Conservation (phyloP, 2,113 vertebrate genomes). For the Prolemur simus region DNA sequence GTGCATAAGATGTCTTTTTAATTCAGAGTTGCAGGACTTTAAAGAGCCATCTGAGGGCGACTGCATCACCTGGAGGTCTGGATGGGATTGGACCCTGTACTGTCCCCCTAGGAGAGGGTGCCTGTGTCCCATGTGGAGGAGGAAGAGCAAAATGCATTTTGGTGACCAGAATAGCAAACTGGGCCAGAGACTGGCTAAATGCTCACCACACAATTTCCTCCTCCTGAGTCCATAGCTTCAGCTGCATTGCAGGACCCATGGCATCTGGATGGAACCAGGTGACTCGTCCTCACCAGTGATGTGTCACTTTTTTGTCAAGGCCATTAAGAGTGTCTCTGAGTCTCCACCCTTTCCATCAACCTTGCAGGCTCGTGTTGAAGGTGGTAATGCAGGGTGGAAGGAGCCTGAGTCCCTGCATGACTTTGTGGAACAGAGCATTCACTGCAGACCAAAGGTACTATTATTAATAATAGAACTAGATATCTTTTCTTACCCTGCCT, state of each 20-base stretch:
- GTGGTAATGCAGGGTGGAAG: not conserved
- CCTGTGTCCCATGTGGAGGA: not conserved
- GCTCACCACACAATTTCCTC: not conserved
- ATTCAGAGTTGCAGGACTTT: not conserved
- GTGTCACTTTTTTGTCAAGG: not conserved
- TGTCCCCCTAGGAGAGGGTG: not conserved
- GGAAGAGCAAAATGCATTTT: not conserved
- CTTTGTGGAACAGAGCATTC: not conserved
- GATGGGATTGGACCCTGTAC: not conserved
- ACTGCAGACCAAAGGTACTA: not conserved
- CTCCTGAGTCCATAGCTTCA: not conserved
- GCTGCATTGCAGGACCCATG: not conserved
- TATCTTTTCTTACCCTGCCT: not conserved
- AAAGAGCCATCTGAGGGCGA: not conserved
- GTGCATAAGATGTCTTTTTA: not conserved
- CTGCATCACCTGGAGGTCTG: not conserved
- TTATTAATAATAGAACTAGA: not conserved
- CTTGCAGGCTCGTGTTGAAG: not conserved
- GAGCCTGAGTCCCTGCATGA: not conserved
- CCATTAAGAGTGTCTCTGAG: not conserved
- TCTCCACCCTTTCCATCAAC: not conserved
- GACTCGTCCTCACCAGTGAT: not conserved
- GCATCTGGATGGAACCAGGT: not conserved
- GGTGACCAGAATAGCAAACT: not conserved
- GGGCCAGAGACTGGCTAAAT: not conserved